These are phyloP conservation scores for Caiman crocodilus DNA, from an alignment of 2,797 vertebrate species.

Conservation along the genomic window DNA sequence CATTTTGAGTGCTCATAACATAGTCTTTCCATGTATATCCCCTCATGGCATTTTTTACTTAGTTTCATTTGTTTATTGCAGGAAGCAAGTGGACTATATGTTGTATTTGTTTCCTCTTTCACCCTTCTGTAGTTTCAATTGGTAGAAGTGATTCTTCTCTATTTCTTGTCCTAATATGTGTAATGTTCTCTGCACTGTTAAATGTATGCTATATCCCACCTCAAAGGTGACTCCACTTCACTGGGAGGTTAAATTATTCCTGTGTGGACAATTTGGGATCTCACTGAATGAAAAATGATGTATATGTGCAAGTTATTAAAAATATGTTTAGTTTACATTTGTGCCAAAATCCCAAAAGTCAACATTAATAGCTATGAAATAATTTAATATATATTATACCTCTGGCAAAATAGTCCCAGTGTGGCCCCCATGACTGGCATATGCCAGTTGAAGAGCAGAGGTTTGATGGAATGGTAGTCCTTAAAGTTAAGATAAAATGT, in stretches of 20 bases:
- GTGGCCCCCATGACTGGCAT: slow-evolving; percentile 23
- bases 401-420: background rate
- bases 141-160: background rate
- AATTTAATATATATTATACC: background rate
- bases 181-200: background rate
- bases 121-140: background rate
- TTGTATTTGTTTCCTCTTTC: background rate
- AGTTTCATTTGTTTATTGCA: background rate
- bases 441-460: slow-evolving; percentile 52
- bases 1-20: background rate
- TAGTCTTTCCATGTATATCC: background rate
- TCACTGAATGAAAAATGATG: background rate
- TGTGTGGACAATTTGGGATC: background rate
- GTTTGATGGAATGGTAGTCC: slow-evolving; percentile 41
- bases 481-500: slow-evolving; percentile 62
- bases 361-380: background rate
- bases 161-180: background rate
- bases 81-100: background rate
- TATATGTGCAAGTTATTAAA: background rate
- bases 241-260: background rate
- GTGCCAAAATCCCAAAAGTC: background rate
- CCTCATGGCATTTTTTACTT: background rate
- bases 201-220: background rate
- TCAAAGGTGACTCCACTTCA: background rate
- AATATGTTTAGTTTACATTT: background rate